Evolutionary conservation across 2,888 invertebrate species (phyloP), one percentile per base, ranked within the genome.

Genomic region (Alviniconcha strummeri): DNA sequence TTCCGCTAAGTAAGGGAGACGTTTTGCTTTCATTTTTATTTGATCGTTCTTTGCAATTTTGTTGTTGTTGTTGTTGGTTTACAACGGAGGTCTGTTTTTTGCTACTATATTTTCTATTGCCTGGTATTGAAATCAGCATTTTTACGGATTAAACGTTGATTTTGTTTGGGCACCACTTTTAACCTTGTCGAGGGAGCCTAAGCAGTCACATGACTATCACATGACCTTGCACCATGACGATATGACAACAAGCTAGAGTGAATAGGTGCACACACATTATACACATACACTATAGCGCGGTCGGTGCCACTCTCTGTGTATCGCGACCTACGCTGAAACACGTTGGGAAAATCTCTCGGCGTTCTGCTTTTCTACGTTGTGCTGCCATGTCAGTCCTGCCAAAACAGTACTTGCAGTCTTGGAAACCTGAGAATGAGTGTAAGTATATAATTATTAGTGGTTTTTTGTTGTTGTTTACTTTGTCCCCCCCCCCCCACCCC

Each of bases 141-240:
- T 36, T 36, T 3, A 36, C 36, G 36, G 36, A 36, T 36, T 36
- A 36, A 36, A 36, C 36, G 3, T 36, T 36, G 36, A 36, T 36
- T 36, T 36, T 36, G 36, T 36, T 36, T 3, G 0, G 36, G 36
- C 36, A 36, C 36, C 36, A 3, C 36, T 36, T 36, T 36, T 36
- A 36, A 36, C 36, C 0, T 36, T 36, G 36, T 36, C 36, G 36
- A 36, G 36, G 36, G 36, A 36, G 36, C 36, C 36, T 36, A 36
- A 36, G 36, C 36, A 36, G 54, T 64, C 81, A 81, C 75, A 81
- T 81, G 81, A 75, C 72, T 72, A 52, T 83, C 81, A 87, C 87
- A 83, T 86, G 87, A 87, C 87, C 84, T 85, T 78, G 85, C 88
- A 81, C 89, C 89, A 87, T 89, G 88, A 88, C 88, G 85, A 91